Percentiles rank a stretch among this genome's conserved stretches.
phyloP scores from a whole-genome alignment of 2,113 vertebrate genomes.

The Pseudonaja textilis region DNA sequence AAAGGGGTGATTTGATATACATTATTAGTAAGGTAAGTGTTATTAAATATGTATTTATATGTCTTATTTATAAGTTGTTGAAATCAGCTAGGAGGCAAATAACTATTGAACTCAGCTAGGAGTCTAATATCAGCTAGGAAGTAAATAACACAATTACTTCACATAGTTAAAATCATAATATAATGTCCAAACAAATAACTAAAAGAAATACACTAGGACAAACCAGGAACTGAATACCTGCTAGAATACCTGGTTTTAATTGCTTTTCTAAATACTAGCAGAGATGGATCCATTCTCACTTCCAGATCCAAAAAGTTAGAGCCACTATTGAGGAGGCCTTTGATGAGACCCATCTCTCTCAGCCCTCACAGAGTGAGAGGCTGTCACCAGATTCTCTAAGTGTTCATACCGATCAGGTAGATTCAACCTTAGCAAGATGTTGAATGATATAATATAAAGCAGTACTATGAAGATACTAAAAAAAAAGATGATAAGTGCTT shows the following conservation, averaged over 20 bases:
- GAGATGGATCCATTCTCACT: neutral
- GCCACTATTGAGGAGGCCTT: neutral
- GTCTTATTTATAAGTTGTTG: neutral
- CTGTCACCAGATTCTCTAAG: neutral
- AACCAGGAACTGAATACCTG: neutral
- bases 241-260: neutral
- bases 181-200: neutral
- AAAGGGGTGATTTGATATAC: slow-evolving; percentile 87
- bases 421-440: neutral
- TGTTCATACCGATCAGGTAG: neutral
- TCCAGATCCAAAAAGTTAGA: neutral
- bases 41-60: neutral
- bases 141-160: neutral
- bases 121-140: neutral
- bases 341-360: neutral
- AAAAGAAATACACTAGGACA: neutral
- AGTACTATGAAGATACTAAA: neutral
- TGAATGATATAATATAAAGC: neutral
- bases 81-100: neutral
- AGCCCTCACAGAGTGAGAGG: neutral
- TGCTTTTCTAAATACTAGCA: neutral
- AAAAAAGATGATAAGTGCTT: neutral
- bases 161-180: neutral
- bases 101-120: neutral
- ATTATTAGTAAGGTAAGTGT: slow-evolving; percentile 90